Base-by-base conservation (phyloP, 2,797 vertebrate genomes). In the Scyliorhinus canicula region DNA sequence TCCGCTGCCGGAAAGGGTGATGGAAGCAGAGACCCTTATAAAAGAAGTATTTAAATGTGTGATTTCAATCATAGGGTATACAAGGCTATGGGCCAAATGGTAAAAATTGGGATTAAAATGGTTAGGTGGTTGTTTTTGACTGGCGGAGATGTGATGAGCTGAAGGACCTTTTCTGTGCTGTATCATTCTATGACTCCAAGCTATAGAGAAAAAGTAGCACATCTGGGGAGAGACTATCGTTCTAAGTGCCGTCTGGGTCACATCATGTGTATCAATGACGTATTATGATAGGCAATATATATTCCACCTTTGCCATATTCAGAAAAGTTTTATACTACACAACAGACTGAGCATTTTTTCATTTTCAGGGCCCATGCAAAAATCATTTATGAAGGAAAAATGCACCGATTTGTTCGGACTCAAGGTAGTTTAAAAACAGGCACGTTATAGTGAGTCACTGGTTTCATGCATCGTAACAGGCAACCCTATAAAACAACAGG, bases 401-500 rank as follows among this genome's bases (percentile, higher is more conserved):
- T 82, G 31, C 7, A 9, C 6, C 21, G n/a, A 82, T 82, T 82
- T 82, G 16, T 47, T 26, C 47, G 47, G 40, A 82, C 5, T 24
- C 50, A 35, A 57, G 28, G 14, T 55, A 35, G 52, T 88, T 88
- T 88, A 55, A 55, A 82, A 82, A 82, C 19, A 26, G 85, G 28
- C 84, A 28, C 11, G 28, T 55, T 50, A 88, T 52, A 28, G 11
- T 19, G 31, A 88, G 85, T 88, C 28, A 88, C 31, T 31, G 31
- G 52, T 88, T 57, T 3, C 85, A 88, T 16, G 52, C 52, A 85
- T 85, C 4, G 24, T 40, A 63, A n/a, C 35, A 47, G 8, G 35
- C 40, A 63, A 50, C 14, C 26, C 63, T n/a, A 28, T 90, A 60
- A 69, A 93, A 93, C 40, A 93, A 93, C 91, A 93, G 65, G 91